A percentile compares a stretch with the other conserved stretches of the same genome.
These are phyloP conservation scores for Sturmia bella DNA, from an alignment of 2,888 invertebrate genomes.

Conservation along the genomic window DNA sequence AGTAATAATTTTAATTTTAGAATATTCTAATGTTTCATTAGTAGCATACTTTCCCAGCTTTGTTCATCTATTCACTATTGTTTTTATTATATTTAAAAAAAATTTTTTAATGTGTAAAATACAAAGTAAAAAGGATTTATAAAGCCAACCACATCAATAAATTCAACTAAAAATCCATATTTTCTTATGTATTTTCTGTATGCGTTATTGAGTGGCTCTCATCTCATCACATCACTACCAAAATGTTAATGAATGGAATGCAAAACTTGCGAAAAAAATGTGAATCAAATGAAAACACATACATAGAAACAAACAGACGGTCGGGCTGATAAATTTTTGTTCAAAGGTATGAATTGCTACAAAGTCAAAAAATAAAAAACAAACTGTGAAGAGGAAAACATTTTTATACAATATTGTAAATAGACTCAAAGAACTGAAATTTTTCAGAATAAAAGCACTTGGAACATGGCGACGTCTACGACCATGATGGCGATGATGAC, in stretches of 20 bases:
- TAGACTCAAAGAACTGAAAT: conserved; percentile 35
- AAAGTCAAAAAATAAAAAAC: conserved; percentile 16
- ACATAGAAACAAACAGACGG: not conserved
- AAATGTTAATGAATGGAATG: conserved; percentile 51
- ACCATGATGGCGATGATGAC: conserved; percentile 33
- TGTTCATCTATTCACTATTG: conserved; percentile 34
- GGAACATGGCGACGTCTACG: conserved; percentile 25
- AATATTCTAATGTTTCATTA: too few species aligned
- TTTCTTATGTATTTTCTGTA: not conserved
- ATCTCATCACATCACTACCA: conserved; percentile 40
- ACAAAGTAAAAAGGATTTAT: conserved; percentile 28
- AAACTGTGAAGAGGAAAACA: conserved; percentile 51
- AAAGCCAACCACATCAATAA: not conserved
- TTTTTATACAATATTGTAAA: conserved; percentile 55
- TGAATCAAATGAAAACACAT: conserved; percentile 17
- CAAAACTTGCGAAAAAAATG: conserved; percentile 36
- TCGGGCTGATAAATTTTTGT: conserved; percentile 5
- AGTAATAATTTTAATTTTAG: not conserved
- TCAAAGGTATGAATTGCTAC: conserved; percentile 10
- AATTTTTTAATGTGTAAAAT: conserved; percentile 9
- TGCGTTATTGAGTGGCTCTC: conserved; percentile 28
- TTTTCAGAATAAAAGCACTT: not conserved
- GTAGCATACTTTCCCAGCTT: not conserved
- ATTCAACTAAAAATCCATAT: conserved; percentile 1
- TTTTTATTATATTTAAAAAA: too few species aligned